Evolutionary conservation across 2,113 vertebrate species (phyloP).

Genomic region (Aegithalos caudatus): DNA sequence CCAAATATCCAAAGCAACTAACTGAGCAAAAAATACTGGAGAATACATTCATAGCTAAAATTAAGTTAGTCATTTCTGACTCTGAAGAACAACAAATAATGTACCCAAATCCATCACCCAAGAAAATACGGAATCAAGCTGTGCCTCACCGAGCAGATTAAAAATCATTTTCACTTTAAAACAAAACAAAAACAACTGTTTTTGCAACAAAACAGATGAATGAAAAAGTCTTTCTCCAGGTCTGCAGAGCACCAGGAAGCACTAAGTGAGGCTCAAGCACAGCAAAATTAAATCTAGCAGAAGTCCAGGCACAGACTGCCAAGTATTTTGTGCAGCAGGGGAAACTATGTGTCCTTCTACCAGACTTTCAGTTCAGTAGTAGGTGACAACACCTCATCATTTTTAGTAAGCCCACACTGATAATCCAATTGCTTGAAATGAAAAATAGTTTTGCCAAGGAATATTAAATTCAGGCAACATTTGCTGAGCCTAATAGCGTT

Average conservation of each 20-base stretch:
- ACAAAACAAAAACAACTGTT: neutral
- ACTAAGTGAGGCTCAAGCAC: neutral
- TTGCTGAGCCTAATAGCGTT: neutral
- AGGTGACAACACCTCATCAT: neutral
- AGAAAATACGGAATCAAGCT: neutral
- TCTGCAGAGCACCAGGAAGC: neutral
- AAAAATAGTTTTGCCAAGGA: constrained; percentile 33
- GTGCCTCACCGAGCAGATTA: neutral
- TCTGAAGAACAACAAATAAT: neutral
- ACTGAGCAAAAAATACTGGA: neutral
- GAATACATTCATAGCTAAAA: neutral
- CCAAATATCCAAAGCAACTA: neutral
- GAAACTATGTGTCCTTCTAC: neutral
- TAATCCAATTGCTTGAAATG: neutral
- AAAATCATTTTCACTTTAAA: neutral
- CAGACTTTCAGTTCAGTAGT: neutral
- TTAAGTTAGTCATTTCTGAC: neutral
- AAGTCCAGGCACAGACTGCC: neutral
- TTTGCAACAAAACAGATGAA: neutral
- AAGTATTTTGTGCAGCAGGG: neutral
- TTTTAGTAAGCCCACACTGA: neutral
- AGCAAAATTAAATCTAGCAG: neutral
- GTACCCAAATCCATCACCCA: neutral
- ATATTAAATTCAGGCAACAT: neutral
- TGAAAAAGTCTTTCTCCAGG: neutral